These are phyloP conservation scores for Sebastes oblongus DNA, from an alignment of 2,797 vertebrate genomes.

Conservation along the genomic window DNA sequence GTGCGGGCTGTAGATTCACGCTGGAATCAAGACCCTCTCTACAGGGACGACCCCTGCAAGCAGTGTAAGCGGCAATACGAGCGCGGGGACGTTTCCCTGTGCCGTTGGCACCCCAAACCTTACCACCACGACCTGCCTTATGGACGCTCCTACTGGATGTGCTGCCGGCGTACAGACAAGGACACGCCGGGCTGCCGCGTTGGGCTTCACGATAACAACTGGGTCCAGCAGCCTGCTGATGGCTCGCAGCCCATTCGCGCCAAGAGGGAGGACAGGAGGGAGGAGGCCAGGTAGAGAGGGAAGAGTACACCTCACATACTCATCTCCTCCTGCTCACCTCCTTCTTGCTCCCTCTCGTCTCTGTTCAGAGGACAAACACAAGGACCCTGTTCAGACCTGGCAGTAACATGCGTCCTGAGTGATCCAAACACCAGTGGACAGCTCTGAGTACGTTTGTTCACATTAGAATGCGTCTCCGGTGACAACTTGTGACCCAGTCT, in stretches of 20 bases:
- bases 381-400: too few relatives aligned
- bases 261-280: constrained; percentile 82
- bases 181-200: constrained; percentile 93
- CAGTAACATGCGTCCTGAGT: too few relatives aligned
- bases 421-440: too few relatives aligned
- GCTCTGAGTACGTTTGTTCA: too few relatives aligned
- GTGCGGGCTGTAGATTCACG: constrained; percentile 91
- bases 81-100: constrained; percentile 94
- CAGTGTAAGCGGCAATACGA: constrained; percentile 93
- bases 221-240: constrained; percentile 89
- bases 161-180: constrained; percentile 91
- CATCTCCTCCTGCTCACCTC: constrained; percentile 44
- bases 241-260: constrained; percentile 76
- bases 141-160: constrained; percentile 99
- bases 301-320: constrained; percentile 22
- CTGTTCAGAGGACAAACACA: constrained; percentile 26
- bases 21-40: constrained; percentile 94
- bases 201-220: constrained; percentile 96
- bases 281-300: constrained; percentile 75
- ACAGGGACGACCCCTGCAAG: constrained; percentile 96
- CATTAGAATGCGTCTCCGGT: too few relatives aligned
- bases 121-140: constrained; percentile 99
- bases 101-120: constrained; percentile 98
- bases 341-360: constrained; percentile 14
- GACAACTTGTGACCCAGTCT: too few relatives aligned